Base-by-base conservation (phyloP, 2,797 vertebrate species). In the Diplodus puntazzo region DNA sequence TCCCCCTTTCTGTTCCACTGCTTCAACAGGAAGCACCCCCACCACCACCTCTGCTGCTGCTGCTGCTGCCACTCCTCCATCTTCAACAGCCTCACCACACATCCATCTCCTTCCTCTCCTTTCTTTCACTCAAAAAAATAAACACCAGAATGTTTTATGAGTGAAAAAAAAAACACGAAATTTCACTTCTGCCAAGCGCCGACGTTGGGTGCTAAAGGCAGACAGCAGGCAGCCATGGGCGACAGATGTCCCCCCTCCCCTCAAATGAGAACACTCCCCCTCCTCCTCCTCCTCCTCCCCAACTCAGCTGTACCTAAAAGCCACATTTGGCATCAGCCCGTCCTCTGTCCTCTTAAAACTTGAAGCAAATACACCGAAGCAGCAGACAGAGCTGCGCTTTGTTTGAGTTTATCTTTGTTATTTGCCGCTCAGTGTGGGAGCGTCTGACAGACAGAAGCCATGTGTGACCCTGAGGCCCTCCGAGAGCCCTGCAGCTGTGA, bases 21-120 rank as follows among this genome's bases (percentile, higher is more conserved):
- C 79, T 84, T 85, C 83, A 84, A 85, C 91, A 92, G 91, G 87
- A 94, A 91, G 80, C 60, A 21, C 70, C 18, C 72, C 74, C 46
- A 25, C 60, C 34, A 5, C 53, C 4, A 0, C 43, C 10, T 10
- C 42, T 3, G 42, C 42, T 12, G 42, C 42, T 12, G 42, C 42
- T 17, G 5, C 55, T 13, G 20, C 58, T 42, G 8, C 55, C 18
- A 0, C 46, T 13, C 55, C 58, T 48, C 62, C 72, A 69, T 64
- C 63, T 70, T 55, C 18, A 64, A 57, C 62, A 60, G 34, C 18
- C 49, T 72, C 75, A 77, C 72, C 71, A 39, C 69, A 82, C 80
- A 80, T 64, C 75, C 80, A 66, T 79, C 82, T 70, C 79, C 77
- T 78, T 66, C 80, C 73, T 83, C 77, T 65, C 46, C 62, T 55